A percentile compares a stretch with the other conserved stretches of the same genome.
These are phyloP conservation scores for Drosophila yooni DNA, from an alignment of 2,888 invertebrate genomes.

Conservation along the genomic window DNA sequence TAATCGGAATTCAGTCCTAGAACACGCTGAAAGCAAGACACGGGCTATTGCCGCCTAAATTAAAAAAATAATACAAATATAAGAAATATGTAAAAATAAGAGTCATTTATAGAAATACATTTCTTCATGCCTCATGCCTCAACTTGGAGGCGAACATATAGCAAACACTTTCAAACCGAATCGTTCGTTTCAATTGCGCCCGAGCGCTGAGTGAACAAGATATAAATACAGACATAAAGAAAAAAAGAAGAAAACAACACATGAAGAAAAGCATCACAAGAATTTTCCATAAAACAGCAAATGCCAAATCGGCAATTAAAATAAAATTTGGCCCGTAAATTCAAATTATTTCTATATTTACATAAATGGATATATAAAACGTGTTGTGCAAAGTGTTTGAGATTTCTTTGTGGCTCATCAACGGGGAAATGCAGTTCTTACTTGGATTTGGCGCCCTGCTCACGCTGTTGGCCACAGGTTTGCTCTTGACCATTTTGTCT, in stretches of 20 bases:
- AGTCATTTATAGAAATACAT: conserved; percentile 53
- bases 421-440: conserved; percentile 66
- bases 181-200: conserved; percentile 51
- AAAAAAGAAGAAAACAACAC: conserved; percentile 5
- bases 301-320: conserved; percentile 52
- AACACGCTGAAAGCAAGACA: conserved; percentile 4
- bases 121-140: conserved; percentile 12
- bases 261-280: conserved; percentile 20
- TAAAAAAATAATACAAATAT: conserved; percentile 15
- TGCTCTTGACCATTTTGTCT: conserved; percentile 38
- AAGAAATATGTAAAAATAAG: conserved; percentile 51
- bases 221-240: conserved; percentile 47
- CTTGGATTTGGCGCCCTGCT: conserved; percentile 52
- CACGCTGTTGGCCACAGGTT: conserved; percentile 64
- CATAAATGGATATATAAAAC: conserved; percentile 9
- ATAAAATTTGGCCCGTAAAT: conserved; percentile 10
- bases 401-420: conserved; percentile 12
- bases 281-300: conserved; percentile 54
- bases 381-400: conserved; percentile 21
- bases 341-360: conserved; percentile 7
- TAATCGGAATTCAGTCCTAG: conserved; percentile 21
- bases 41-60: conserved; percentile 35
- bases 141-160: conserved; percentile 10
- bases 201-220: conserved; percentile 55
- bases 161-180: conserved; percentile 42